phyloP scores from a whole-genome alignment of 2,113 vertebrate genomes.

The Uropsilus gracilis region DNA sequence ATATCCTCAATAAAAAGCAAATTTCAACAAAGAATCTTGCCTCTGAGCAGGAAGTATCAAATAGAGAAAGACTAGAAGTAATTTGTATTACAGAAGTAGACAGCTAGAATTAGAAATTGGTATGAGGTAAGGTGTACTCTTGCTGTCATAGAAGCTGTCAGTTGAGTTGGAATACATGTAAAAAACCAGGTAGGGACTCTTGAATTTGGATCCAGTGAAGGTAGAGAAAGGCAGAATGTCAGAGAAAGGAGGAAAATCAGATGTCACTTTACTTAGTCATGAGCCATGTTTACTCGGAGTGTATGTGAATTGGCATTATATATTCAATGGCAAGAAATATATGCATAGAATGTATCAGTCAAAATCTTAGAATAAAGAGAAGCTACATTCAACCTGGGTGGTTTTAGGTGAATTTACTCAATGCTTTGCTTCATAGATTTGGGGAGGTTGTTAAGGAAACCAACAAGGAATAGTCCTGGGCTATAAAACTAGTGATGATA shows the following conservation, averaged over 20 bases:
- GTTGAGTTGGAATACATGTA: neutral
- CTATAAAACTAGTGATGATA: neutral
- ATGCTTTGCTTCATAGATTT: neutral
- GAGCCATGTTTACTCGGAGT: neutral
- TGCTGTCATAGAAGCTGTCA: neutral
- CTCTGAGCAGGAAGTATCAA: neutral
- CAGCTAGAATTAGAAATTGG: neutral
- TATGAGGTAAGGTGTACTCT: neutral
- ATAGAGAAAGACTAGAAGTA: neutral
- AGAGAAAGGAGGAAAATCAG: neutral
- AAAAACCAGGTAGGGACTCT: neutral
- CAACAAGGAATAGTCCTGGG: neutral
- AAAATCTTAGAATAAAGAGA: neutral
- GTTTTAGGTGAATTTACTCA: neutral
- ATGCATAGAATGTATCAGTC: neutral
- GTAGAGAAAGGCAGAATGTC: neutral
- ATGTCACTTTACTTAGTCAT: neutral
- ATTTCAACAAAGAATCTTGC: neutral
- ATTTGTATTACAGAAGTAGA: neutral
- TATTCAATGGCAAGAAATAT: neutral
- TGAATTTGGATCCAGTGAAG: neutral
- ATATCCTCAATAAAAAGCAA: neutral
- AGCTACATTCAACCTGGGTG: neutral
- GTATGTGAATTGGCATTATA: neutral
- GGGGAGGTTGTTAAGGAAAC: neutral